A percentile compares a stretch with the other conserved stretches of the same genome.
phyloP scores from a whole-genome alignment of 1,140 invertebrate genomes.

The Amphibalanus amphitrite region DNA sequence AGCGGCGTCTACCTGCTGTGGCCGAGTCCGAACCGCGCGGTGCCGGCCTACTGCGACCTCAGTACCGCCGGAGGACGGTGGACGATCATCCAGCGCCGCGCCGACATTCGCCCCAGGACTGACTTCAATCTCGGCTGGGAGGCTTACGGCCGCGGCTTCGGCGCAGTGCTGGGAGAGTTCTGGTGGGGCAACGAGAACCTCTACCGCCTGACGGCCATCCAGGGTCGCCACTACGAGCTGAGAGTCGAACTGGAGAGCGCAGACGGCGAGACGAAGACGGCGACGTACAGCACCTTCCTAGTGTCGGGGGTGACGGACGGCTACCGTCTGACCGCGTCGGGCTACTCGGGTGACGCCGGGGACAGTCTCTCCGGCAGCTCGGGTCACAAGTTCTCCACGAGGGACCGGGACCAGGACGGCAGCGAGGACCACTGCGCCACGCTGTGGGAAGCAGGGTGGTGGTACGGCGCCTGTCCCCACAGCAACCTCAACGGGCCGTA shows the following conservation, averaged over 20 bases:
- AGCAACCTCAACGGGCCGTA: constrained; percentile 20
- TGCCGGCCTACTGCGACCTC: constrained; percentile 41
- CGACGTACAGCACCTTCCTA: neutral
- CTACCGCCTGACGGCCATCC: neutral
- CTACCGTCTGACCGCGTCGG: neutral
- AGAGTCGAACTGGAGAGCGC: neutral
- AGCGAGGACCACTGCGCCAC: constrained; percentile 14
- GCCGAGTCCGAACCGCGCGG: neutral
- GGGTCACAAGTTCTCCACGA: constrained; percentile 15
- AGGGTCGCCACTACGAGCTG: neutral
- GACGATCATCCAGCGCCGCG: constrained; percentile 63
- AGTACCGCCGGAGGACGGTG: constrained; percentile 40
- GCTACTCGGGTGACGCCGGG: constrained; percentile 3
- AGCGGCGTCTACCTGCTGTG: no score
- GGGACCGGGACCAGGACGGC: constrained; percentile 18
- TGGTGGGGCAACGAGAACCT: constrained; percentile 8
- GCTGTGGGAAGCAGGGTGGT: constrained; percentile 20
- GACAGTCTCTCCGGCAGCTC: neutral
- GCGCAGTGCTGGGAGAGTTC: constrained; percentile 7
- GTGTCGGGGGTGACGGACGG: neutral
- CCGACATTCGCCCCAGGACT: constrained; percentile 40
- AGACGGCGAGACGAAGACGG: neutral
- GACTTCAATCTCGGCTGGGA: constrained; percentile 26
- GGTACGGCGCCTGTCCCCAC: constrained; percentile 19
- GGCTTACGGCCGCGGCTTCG: constrained; percentile 26